Conservation (phyloP, 2,888 invertebrate species). For the Panopea generosa region DNA sequence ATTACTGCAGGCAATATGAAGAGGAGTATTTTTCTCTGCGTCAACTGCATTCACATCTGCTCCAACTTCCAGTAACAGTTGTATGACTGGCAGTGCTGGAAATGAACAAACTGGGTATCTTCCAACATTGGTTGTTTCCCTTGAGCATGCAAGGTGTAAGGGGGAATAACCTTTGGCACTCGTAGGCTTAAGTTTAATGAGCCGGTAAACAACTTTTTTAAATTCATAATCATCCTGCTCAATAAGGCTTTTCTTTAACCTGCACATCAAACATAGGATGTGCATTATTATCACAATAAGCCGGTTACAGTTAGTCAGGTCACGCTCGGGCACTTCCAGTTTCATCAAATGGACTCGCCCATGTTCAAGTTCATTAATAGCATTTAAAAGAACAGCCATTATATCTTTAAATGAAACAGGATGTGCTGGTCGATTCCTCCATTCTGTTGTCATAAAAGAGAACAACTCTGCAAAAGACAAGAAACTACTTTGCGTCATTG, state of each 20-base stretch:
- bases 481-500: conserved; percentile 97
- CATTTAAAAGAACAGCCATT: conserved; percentile 92
- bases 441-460: conserved; percentile 94
- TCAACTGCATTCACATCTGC: conserved; percentile 93
- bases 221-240: conserved; percentile 86
- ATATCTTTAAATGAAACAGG: conserved; percentile 93
- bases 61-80: conserved; percentile 92
- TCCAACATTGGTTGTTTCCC: conserved; percentile 90
- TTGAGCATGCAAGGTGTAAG: conserved; percentile 93
- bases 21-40: conserved; percentile 93
- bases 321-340: conserved; percentile 86
- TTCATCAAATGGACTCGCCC: conserved; percentile 85
- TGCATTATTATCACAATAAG: conserved; percentile 95
- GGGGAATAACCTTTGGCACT: conserved; percentile 84
- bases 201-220: conserved; percentile 90
- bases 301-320: conserved; percentile 92
- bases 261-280: conserved; percentile 82
- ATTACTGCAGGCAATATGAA: conserved; percentile 92
- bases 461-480: conserved; percentile 96
- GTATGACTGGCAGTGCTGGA: conserved; percentile 90
- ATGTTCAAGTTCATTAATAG: conserved; percentile 87
- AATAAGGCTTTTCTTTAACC: conserved; percentile 83
- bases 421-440: conserved; percentile 87
- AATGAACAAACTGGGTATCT: conserved; percentile 90
- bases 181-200: conserved; percentile 90